Conservation (phyloP, 2,888 invertebrate species). For the Dendrolimus houi region DNA sequence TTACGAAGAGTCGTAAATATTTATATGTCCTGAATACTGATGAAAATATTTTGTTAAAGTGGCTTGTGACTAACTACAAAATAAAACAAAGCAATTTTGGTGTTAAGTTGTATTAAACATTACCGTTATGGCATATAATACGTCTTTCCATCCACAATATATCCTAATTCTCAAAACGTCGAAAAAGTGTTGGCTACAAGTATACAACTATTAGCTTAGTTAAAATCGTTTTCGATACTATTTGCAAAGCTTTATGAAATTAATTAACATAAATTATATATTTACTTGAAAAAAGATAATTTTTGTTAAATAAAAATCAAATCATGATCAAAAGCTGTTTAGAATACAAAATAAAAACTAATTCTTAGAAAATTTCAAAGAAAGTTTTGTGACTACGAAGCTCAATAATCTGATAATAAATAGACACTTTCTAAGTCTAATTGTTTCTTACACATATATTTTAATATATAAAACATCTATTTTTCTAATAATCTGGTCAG, state of each 20-base stretch:
- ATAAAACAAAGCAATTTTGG: constrained; percentile 38
- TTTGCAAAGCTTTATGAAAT: constrained; percentile 4
- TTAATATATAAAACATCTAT: constrained; percentile 52
- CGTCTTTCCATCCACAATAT: constrained; percentile 29
- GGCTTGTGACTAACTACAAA: constrained; percentile 7
- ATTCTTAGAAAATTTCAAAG: constrained; percentile 29
- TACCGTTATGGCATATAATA: constrained; percentile 35
- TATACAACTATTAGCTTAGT: constrained; percentile 19
- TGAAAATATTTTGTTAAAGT: too few relatives aligned
- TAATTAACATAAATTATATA: background rate
- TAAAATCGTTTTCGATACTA: constrained; percentile 7
- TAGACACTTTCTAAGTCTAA: constrained; percentile 55
- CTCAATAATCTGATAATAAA: constrained; percentile 40
- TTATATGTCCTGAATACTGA: too few relatives aligned
- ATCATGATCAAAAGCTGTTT: constrained; percentile 11
- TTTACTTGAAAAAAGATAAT: background rate
- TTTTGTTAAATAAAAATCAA: background rate
- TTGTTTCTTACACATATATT: constrained; percentile 32
- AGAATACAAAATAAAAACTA: constrained; percentile 10
- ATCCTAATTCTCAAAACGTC: constrained; percentile 17
- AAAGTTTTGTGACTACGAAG: constrained; percentile 29
- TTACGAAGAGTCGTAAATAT: too few relatives aligned
- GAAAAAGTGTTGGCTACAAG: constrained; percentile 15
- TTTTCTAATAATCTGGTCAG: constrained; percentile 59
- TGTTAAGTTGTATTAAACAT: constrained; percentile 65